Evolutionary conservation across 2,113 vertebrate species (phyloP).

Genomic region (Colaptes auratus): DNA sequence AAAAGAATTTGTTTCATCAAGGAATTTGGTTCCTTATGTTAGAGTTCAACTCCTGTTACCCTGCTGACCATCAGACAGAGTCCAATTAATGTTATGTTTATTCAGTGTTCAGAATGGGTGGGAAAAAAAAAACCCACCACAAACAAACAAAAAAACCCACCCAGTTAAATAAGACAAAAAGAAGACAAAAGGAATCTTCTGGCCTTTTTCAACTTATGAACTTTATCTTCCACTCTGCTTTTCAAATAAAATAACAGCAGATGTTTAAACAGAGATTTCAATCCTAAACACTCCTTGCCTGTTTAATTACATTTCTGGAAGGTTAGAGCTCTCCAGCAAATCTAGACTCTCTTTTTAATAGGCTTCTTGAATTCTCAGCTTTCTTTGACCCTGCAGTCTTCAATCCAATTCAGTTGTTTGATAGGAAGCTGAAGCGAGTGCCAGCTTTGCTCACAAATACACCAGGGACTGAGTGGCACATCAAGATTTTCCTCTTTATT

Average conservation of each 20-base stretch:
- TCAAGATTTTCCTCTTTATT: background rate
- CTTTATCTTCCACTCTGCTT: background rate
- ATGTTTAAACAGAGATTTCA: conserved; percentile 51
- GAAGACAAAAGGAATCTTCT: background rate
- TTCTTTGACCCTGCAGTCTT: background rate
- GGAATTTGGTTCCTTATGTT: conserved; percentile 5
- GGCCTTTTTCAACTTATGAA: background rate
- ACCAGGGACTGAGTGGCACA: background rate
- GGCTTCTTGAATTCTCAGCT: background rate
- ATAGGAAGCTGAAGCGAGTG: background rate
- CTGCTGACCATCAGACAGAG: background rate
- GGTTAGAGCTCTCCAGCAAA: background rate
- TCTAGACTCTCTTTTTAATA: background rate
- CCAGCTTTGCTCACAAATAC: background rate
- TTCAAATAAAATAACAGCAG: background rate
- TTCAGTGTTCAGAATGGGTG: background rate
- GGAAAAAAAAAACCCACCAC: background rate
- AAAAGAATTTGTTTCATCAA: background rate
- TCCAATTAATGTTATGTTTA: conserved; percentile 2
- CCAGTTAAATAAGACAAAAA: background rate
- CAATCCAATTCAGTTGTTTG: background rate
- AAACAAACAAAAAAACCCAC: background rate
- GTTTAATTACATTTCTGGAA: conserved; percentile 56
- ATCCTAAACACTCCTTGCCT: conserved; percentile 2
- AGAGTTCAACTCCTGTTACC: background rate